Percentiles rank a stretch among this genome's conserved stretches.
These are phyloP conservation scores for Crenichthys baileyi DNA, from an alignment of 2,797 vertebrate genomes.

Conservation along the genomic window DNA sequence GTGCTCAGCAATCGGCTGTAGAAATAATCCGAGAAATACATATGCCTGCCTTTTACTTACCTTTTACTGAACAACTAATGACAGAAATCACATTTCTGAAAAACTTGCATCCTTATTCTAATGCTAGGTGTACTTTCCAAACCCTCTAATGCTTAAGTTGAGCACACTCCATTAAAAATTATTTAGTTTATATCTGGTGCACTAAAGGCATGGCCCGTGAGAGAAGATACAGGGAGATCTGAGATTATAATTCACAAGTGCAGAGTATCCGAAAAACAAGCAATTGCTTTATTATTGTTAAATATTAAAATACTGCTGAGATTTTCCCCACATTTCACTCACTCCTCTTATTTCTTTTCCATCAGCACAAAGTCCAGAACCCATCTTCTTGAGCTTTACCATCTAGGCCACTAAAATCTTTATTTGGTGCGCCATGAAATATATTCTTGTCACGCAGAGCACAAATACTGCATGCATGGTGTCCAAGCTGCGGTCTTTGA, in stretches of 20 bases:
- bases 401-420: background rate
- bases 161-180: no score
- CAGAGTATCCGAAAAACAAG: background rate
- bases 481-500: background rate
- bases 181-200: background rate
- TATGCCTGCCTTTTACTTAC: no score
- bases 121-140: background rate
- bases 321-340: background rate
- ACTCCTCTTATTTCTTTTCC: background rate
- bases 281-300: background rate
- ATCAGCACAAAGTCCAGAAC: background rate
- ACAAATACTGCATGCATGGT: background rate
- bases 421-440: background rate
- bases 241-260: background rate
- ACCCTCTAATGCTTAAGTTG: no score
- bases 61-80: no score
- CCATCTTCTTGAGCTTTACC: background rate
- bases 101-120: no score
- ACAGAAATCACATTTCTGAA: no score
- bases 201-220: background rate
- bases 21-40: background rate
- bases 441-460: background rate
- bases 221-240: background rate
- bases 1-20: background rate
- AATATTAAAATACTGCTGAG: background rate